Conservation (phyloP, 2,888 invertebrate species). For the Anarsia innoxiella region DNA sequence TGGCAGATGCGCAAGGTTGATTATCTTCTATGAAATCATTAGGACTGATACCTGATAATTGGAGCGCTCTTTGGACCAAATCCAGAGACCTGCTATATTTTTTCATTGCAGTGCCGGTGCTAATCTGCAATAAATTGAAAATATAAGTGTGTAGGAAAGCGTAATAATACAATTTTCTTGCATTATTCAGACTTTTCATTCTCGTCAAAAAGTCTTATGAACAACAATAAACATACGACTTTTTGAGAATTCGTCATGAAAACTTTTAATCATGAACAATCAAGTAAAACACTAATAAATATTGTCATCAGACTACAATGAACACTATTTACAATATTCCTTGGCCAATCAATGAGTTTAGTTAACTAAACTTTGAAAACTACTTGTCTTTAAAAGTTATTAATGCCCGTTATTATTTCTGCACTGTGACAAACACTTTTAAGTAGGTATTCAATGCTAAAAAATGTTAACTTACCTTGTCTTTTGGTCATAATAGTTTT, state of each 20-base stretch:
- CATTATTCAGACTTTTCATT: neutral
- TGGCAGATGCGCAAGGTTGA: neutral
- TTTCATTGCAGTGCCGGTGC: slow-evolving; percentile 1
- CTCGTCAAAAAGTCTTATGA: slow-evolving; percentile 2
- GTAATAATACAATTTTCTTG: too few species aligned
- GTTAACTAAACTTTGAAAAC: too few species aligned
- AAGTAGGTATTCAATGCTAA: neutral
- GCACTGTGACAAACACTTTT: neutral
- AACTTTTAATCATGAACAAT: too few species aligned
- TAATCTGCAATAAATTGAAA: neutral
- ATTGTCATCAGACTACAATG: too few species aligned
- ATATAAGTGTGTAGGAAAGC: too few species aligned
- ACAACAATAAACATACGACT: slow-evolving; percentile 1
- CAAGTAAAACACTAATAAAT: too few species aligned
- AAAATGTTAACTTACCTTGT: neutral
- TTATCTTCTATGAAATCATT: neutral
- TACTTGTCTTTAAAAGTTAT: too few species aligned
- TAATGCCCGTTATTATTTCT: neutral
- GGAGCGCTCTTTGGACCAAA: neutral
- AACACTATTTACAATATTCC: too few species aligned
- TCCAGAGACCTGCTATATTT: neutral
- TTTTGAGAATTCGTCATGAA: slow-evolving; percentile 1
- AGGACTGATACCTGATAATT: slow-evolving; percentile 1
- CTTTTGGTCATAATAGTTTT: neutral
- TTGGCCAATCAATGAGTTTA: too few species aligned